Percentiles rank a stretch among this genome's conserved stretches.
These are phyloP conservation scores for Pegoplata infirma DNA, from an alignment of 2,888 invertebrate genomes.

Conservation along the genomic window DNA sequence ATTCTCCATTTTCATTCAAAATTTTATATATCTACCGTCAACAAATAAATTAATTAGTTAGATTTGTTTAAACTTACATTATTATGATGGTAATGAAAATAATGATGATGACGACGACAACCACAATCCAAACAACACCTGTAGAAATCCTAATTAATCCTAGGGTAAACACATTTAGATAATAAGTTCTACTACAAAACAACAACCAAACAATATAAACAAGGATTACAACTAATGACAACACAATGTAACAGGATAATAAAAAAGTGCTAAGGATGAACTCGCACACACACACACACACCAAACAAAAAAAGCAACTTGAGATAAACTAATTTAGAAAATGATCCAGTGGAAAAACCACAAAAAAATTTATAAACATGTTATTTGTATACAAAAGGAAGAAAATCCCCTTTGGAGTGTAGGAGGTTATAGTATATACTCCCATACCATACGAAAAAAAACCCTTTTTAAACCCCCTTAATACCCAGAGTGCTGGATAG, in stretches of 20 bases:
- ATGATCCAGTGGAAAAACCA: slow-evolving; percentile 46
- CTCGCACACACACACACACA: not conserved
- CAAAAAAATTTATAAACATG: not conserved
- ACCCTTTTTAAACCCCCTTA: slow-evolving; percentile 44
- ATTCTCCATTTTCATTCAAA: too few species aligned
- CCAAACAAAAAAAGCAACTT: slow-evolving; percentile 9
- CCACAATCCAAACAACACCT: slow-evolving; percentile 61
- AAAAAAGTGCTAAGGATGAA: not conserved
- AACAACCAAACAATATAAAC: not conserved
- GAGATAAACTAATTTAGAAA: slow-evolving; percentile 57
- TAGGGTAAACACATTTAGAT: slow-evolving; percentile 45
- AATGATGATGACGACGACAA: slow-evolving; percentile 52
- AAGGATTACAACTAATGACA: slow-evolving; percentile 41
- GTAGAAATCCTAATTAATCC: slow-evolving; percentile 61
- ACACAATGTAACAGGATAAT: slow-evolving; percentile 26
- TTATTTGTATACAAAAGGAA: too few species aligned
- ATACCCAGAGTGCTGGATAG: not conserved
- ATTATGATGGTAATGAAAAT: slow-evolving; percentile 31
- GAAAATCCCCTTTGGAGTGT: slow-evolving; percentile 22
- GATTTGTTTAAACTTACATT: slow-evolving; percentile 58
- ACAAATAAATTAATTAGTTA: slow-evolving; percentile 64
- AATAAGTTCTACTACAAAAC: slow-evolving; percentile 11
- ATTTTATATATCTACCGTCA: too few species aligned
- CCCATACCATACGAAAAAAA: not conserved
- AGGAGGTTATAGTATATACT: not conserved